phyloP scores from a whole-genome alignment of 2,113 vertebrate species.

The Campylomormyrus tamandua region DNA sequence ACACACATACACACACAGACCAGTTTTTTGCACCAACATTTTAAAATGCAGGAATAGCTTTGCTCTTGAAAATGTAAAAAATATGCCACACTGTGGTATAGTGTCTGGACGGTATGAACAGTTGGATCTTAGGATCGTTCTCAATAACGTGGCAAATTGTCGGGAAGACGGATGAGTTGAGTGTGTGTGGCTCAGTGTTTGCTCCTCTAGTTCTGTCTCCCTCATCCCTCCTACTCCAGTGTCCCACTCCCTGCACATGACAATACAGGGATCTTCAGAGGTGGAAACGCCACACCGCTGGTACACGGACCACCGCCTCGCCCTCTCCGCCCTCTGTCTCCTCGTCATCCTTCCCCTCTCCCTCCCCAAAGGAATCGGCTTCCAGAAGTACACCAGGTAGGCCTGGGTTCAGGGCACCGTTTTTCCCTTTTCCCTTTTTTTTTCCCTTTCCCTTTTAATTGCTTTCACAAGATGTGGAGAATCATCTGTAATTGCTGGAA shows the following conservation, averaged over 20 bases:
- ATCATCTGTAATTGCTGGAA: neutral
- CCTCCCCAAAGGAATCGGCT: slow-evolving; percentile 61
- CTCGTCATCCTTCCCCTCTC: slow-evolving; percentile 65
- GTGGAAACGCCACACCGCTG: slow-evolving; percentile 50
- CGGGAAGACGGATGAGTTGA: neutral
- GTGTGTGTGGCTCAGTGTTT: neutral
- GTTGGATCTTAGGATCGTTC: neutral
- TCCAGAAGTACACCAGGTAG: slow-evolving; percentile 68
- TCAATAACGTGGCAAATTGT: neutral
- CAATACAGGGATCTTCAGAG: slow-evolving; percentile 45
- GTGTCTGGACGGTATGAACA: neutral
- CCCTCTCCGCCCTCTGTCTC: slow-evolving; percentile 54
- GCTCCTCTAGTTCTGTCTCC: neutral
- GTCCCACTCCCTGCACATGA: slow-evolving; percentile 65
- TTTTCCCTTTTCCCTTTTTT: neutral
- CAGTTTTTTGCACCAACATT: neutral
- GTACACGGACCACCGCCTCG: slow-evolving; percentile 61
- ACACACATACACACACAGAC: neutral
- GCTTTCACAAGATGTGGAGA: neutral
- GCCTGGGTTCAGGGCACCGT: neutral
- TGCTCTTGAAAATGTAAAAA: neutral
- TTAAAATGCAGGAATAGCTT: neutral
- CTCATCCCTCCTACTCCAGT: slow-evolving; percentile 52
- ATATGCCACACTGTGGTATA: neutral
- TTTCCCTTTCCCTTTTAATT: too few species aligned